Base-by-base conservation (phyloP, 2,113 vertebrate species). In the Ornithorhynchus anatinus region DNA sequence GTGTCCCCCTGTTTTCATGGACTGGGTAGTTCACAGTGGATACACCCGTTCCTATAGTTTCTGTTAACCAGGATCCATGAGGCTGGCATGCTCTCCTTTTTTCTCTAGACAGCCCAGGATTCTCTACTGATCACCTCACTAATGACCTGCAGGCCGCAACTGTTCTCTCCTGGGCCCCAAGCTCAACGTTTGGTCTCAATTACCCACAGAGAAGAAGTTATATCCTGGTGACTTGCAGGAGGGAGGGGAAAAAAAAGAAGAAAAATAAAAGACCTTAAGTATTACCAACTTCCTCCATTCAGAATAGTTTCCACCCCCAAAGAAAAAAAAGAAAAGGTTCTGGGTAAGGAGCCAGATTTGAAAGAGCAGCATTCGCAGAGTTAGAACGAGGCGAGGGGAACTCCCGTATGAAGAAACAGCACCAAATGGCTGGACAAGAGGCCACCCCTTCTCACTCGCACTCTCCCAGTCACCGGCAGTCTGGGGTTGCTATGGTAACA, bases 161-260 rank as follows among this genome's bases (percentile, higher is more conserved):
- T 16, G 43, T 68, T 88, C 77, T 82, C 84, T 87, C 86, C 80
- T 68, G 84, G 73, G 78, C 84, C 83, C 74, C 79, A 58, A 76
- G 68, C 15, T 59, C 59, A 86, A 53, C 8, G 73, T 89, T 93
- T 90, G 84, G 83, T 92, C 91, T 95, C 91, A 95, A 75, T 91
- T 91, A 94, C 74, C 68, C 65, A 8, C 17, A 88, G 87, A 89
- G 85, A 84, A 86, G 84, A 72, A 80, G 58, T 68, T 89, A 75
- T 86, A 82, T 90, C 72, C 72, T 59, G 39, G 73, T 83, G 81
- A 71, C 75, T 62, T 69, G 27, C 13, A 58, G 45, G 35, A 73
- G 54, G 50, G 51, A 67, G 62, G 23, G 69, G 58, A 77, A 40
- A 32, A 85, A 70, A 14, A 69, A 66, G 44, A 32, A 40, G 25